Evolutionary conservation across 2,113 vertebrate species (phyloP).

Genomic region (Neotoma lepida): DNA sequence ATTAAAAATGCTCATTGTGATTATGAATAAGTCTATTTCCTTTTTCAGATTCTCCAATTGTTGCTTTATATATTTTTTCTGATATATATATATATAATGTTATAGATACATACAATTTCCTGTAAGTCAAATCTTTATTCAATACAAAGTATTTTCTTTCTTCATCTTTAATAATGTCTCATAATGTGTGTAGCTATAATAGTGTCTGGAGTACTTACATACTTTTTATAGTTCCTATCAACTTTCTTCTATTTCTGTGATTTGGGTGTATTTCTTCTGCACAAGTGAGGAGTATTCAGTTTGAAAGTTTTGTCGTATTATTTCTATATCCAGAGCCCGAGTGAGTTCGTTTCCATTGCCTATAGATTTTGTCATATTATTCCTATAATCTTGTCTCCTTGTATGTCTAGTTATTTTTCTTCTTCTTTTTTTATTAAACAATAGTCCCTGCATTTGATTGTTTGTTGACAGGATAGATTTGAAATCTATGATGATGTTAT

Average conservation of each 20-base stretch:
- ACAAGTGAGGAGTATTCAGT: neutral
- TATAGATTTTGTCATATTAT: neutral
- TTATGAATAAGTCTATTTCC: neutral
- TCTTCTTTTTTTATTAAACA: neutral
- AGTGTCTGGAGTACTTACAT: neutral
- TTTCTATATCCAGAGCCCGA: neutral
- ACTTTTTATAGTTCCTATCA: neutral
- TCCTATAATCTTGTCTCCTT: neutral
- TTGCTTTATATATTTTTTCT: conserved; percentile 11
- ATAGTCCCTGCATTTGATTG: neutral
- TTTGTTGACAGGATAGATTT: conserved; percentile 35
- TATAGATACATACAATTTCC: neutral
- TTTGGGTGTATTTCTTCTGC: neutral
- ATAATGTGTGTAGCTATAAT: neutral
- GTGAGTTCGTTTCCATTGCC: neutral
- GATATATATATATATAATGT: neutral
- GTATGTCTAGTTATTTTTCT: neutral
- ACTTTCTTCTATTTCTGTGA: neutral
- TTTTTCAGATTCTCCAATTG: neutral
- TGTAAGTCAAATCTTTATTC: conserved; percentile 17
- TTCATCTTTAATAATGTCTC: neutral
- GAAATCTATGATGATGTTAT: neutral
- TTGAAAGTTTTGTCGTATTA: neutral
- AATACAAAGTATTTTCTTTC: neutral
- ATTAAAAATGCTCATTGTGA: conserved; percentile 36